Percentiles rank a stretch among this genome's conserved stretches.
phyloP scores from a whole-genome alignment of 2,888 invertebrate species.

The Parnassius orleans region DNA sequence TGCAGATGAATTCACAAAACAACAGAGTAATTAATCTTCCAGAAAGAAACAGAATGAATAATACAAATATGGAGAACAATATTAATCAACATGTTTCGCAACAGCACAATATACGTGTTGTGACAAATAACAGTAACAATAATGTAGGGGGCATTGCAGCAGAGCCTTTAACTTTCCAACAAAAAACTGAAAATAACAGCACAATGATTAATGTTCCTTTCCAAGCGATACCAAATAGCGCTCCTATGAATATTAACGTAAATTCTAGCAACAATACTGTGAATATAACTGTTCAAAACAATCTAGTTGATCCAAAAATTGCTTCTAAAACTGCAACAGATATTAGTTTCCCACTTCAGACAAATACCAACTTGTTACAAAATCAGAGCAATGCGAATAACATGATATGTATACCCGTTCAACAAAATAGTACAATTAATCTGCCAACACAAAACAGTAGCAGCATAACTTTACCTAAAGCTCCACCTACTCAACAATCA shows the following conservation, averaged over 20 bases:
- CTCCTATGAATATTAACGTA: slow-evolving; percentile 76
- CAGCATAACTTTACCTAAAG: slow-evolving; percentile 82
- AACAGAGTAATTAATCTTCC: slow-evolving; percentile 73
- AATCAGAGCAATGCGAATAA: slow-evolving; percentile 61
- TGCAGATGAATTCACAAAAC: slow-evolving; percentile 73
- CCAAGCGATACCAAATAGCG: slow-evolving; percentile 76
- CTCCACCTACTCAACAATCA: slow-evolving; percentile 80
- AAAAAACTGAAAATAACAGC: slow-evolving; percentile 62
- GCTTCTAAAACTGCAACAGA: slow-evolving; percentile 69
- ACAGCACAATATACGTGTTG: slow-evolving; percentile 73
- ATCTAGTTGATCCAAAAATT: slow-evolving; percentile 74
- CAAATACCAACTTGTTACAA: slow-evolving; percentile 57
- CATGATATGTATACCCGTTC: slow-evolving; percentile 71
- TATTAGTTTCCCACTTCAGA: slow-evolving; percentile 67
- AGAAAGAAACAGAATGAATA: slow-evolving; percentile 65
- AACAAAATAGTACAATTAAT: slow-evolving; percentile 68
- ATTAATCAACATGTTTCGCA: slow-evolving; percentile 68
- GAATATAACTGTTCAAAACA: slow-evolving; percentile 75
- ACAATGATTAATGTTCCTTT: slow-evolving; percentile 78
- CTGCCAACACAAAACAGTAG: slow-evolving; percentile 74
- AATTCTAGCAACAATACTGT: slow-evolving; percentile 77
- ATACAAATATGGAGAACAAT: slow-evolving; percentile 59
- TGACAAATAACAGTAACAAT: slow-evolving; percentile 63
- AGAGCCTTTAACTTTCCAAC: slow-evolving; percentile 68
- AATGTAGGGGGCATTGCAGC: slow-evolving; percentile 56